These are phyloP conservation scores for Phaetusa simplex DNA, from an alignment of 2,113 vertebrate species.

Conservation along the genomic window DNA sequence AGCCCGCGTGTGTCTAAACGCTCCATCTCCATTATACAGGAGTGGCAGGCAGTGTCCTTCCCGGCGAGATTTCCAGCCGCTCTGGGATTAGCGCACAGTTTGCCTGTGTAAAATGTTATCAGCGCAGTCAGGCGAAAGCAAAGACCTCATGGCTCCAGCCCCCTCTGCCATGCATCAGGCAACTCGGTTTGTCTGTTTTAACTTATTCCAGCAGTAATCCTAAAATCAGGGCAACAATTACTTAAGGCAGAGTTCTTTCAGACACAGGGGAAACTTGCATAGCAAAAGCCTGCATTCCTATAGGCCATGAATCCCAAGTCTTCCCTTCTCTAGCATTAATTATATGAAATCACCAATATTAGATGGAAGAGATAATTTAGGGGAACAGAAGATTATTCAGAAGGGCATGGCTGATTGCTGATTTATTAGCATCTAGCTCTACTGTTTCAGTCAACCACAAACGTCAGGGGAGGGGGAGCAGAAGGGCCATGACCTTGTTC, in stretches of 20 bases:
- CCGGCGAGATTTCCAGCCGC: not conserved
- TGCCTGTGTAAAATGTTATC: not conserved
- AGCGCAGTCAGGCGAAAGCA: not conserved
- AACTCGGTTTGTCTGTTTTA: not conserved
- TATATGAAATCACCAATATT: constrained; percentile 13
- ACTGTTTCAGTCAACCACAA: not conserved
- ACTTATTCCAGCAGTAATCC: not conserved
- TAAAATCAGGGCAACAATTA: constrained; percentile 46
- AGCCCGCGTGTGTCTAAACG: not conserved
- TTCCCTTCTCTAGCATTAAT: constrained; percentile 35
- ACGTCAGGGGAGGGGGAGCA: not conserved
- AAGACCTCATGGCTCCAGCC: constrained; percentile 5
- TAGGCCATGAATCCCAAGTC: constrained; percentile 27
- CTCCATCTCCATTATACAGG: constrained; percentile 22
- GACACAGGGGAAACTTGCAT: not conserved
- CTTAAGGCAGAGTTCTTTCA: constrained; percentile 53
- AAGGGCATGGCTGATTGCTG: not conserved
- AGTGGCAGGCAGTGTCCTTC: constrained; percentile 13
- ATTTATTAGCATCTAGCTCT: not conserved
- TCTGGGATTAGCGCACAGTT: constrained; percentile 6
- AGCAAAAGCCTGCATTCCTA: not conserved
- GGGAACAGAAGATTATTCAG: constrained; percentile 19
- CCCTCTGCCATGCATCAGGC: not conserved
- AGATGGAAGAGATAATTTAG: constrained; percentile 17
- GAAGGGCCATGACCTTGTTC: not conserved